These are phyloP conservation scores for Brotogeris chrysoptera DNA, from an alignment of 2,797 vertebrate genomes.

Conservation along the genomic window DNA sequence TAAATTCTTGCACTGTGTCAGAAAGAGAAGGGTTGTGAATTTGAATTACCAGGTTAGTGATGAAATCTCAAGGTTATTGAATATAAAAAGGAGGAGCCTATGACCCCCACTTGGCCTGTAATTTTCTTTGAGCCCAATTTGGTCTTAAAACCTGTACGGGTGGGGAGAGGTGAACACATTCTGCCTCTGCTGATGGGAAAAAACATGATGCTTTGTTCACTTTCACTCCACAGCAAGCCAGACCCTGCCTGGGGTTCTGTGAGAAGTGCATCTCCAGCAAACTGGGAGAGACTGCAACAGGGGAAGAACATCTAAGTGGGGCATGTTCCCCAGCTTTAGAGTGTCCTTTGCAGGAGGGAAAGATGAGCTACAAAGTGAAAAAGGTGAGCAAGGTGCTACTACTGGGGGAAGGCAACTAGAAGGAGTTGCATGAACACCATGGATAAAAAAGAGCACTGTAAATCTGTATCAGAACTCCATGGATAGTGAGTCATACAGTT, in stretches of 20 bases:
- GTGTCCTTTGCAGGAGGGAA: background rate
- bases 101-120: background rate
- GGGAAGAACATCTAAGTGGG: background rate
- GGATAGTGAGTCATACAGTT: background rate
- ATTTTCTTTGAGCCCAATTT: background rate
- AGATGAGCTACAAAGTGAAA: background rate
- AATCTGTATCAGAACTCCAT: background rate
- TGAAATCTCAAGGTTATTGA: background rate
- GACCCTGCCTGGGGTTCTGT: background rate
- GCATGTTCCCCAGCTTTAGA: background rate
- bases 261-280: background rate
- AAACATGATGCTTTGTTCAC: rapidly evolving
- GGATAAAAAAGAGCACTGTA: background rate
- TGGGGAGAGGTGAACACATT: background rate
- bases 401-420: background rate
- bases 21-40: background rate
- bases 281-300: background rate
- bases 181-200: background rate
- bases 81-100: background rate
- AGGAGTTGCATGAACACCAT: background rate
- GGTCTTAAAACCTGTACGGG: background rate
- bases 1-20: background rate
- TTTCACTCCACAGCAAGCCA: background rate
- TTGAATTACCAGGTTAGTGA: background rate
- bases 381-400: background rate